phyloP scores from a whole-genome alignment of 2,113 vertebrate genomes.

The Shinisaurus crocodilurus region DNA sequence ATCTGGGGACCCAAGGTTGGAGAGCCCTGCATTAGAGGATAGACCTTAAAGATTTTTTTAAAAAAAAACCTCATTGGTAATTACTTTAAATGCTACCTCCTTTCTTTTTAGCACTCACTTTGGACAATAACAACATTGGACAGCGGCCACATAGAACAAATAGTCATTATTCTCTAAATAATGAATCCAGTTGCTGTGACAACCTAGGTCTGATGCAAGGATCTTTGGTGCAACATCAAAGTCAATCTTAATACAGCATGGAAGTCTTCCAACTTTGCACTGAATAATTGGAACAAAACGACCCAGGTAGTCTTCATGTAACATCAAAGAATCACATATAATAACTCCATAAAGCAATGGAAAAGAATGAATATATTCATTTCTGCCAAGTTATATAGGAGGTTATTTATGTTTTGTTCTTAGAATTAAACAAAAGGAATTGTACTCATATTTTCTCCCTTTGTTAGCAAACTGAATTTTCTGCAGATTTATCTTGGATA shows the following conservation, averaged over 20 bases:
- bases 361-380: slow-evolving; percentile 58
- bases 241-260: slow-evolving; percentile 50
- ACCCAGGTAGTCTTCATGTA: slow-evolving; percentile 72
- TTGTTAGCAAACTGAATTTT: slow-evolving; percentile 35
- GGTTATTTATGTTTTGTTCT: slow-evolving; percentile 51
- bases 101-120: slow-evolving; percentile 28
- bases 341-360: slow-evolving; percentile 69
- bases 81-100: neutral
- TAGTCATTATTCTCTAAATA: slow-evolving; percentile 22
- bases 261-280: slow-evolving; percentile 71
- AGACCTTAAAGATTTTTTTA: slow-evolving; percentile 1
- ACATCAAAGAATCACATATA: slow-evolving; percentile 73
- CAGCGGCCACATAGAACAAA: slow-evolving; percentile 15
- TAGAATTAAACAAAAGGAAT: slow-evolving; percentile 46
- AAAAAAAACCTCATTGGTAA: slow-evolving; percentile 28
- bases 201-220: slow-evolving; percentile 46
- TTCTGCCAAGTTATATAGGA: slow-evolving; percentile 48
- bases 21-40: neutral
- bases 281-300: slow-evolving; percentile 77
- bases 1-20: too few species aligned
- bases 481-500: slow-evolving; percentile 15
- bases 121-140: slow-evolving; percentile 40
- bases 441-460: neutral
- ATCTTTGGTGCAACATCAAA: slow-evolving; percentile 70
- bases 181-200: slow-evolving; percentile 37